Evolutionary conservation across 2,888 invertebrate species (phyloP), one percentile per base, ranked within the genome.

Genomic region (Archips crataeganus): DNA sequence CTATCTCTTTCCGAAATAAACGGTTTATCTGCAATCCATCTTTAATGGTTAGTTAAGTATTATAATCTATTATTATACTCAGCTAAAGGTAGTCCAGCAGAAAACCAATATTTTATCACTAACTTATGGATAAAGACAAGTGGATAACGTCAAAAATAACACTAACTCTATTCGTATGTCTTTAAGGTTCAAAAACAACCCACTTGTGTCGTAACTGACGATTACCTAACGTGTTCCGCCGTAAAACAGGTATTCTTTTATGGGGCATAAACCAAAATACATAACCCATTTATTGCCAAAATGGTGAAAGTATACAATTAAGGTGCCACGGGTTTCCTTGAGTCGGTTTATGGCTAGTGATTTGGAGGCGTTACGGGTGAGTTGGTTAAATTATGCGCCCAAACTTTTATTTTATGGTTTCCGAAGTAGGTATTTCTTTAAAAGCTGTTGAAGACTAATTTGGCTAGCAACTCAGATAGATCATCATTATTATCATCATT

Each of bases 291-390:
- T 47, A 63, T 32, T 47, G 32, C 47, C 47, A 13, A 47, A 45
- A 47, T 32, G 47, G 47, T 49, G 63, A 63, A 63, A 47, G 47
- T 63, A 63, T 57, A 57, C 57, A 57, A 57, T 63, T 47, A 63
- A 63, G 47, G 47, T 34, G 47, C 47, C 63, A 32, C 15, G 45
- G 63, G 23, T 47, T 63, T 63, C 60, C 60, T 34, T 36, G 36
- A 60, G 34, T 2, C 15, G 61, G 62, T 63, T 63, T 63, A 63
- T 63, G 47, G 47, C 34, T 49, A 47, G 63, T 47, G 47, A 47
- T 63, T 62, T 63, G 57, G 57, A 32, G 57, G 57, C 57, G 57
- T 32, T 57, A 10, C 57, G 57, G 54, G n/a, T 54, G 2, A 57
- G 57, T 57, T 32, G 32, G 32, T 54, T 23, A 8, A 32, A 54